A percentile compares a stretch with the other conserved stretches of the same genome.
phyloP scores from a whole-genome alignment of 2,888 invertebrate species.

The Nebria salina region DNA sequence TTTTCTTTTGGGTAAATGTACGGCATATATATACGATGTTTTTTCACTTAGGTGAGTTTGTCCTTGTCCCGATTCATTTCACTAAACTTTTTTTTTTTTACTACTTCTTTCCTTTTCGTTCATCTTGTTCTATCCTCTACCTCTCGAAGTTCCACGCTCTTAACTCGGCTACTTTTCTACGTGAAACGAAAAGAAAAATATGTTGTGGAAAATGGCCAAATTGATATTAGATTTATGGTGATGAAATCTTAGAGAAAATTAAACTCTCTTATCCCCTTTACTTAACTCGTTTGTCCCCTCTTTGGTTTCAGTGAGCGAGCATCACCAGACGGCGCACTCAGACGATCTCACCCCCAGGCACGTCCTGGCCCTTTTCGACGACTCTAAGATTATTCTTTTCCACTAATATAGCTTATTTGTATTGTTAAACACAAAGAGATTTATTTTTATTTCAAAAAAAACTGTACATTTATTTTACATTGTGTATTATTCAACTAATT shows the following conservation, averaged over 20 bases:
- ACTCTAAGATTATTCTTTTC: too few relatives aligned
- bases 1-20: slow-evolving; percentile 13
- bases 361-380: too few relatives aligned
- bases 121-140: background rate
- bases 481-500: too few relatives aligned
- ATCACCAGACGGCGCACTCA: too few relatives aligned
- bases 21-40: slow-evolving; percentile 8
- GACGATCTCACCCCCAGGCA: too few relatives aligned
- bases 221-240: slow-evolving; percentile 59
- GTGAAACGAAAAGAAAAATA: slow-evolving; percentile 41
- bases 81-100: background rate
- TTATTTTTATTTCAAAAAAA: too few relatives aligned
- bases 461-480: too few relatives aligned
- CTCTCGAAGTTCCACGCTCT: slow-evolving; percentile 16
- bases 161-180: background rate
- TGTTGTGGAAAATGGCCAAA: slow-evolving; percentile 45
- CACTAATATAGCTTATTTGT: too few relatives aligned
- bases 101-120: background rate
- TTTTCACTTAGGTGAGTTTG: slow-evolving; percentile 21
- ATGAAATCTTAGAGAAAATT: slow-evolving; percentile 61
- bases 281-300: slow-evolving; percentile 50
- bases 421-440: too few relatives aligned
- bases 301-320: slow-evolving; percentile 16
- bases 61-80: background rate
- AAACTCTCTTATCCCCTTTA: slow-evolving; percentile 57